phyloP scores from a whole-genome alignment of 2,888 invertebrate species.

The Epicampocera succincta region DNA sequence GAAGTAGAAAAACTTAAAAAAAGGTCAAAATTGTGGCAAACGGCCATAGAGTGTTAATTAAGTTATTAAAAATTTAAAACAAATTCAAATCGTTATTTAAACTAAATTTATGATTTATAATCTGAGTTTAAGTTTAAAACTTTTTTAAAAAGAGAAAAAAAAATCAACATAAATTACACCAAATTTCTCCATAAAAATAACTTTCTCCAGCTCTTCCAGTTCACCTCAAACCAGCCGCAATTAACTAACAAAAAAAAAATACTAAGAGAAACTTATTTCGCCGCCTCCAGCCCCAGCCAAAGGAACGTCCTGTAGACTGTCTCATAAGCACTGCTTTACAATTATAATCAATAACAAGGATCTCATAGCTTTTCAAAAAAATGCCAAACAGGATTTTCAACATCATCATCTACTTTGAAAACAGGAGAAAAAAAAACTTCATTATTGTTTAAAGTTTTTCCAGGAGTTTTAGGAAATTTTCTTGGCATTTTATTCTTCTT shows the following conservation, averaged over 20 bases:
- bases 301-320: not conserved
- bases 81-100: not conserved
- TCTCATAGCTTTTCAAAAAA: slow-evolving; percentile 5
- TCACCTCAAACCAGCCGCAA: slow-evolving; percentile 31
- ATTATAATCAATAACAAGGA: slow-evolving; percentile 18
- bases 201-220: slow-evolving; percentile 23
- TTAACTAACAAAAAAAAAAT: not conserved
- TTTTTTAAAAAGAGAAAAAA: not conserved
- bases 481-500: not conserved
- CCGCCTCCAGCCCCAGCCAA: not conserved
- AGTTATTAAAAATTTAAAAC: slow-evolving; percentile 16
- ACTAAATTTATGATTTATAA: not conserved
- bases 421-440: slow-evolving; percentile 23
- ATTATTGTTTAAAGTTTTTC: slow-evolving; percentile 49
- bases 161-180: slow-evolving; percentile 21
- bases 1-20: not conserved
- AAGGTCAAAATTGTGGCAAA: slow-evolving; percentile 42
- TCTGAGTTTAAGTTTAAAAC: too few relatives aligned
- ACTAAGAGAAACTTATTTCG: slow-evolving; percentile 26
- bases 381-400: slow-evolving; percentile 5
- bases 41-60: slow-evolving; percentile 24
- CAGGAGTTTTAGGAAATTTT: slow-evolving; percentile 13
- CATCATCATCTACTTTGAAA: slow-evolving; percentile 8
- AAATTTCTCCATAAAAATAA: slow-evolving; percentile 33
- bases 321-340: slow-evolving; percentile 6